Conservation (phyloP, 2,797 vertebrate species). For the Sorex maritimensis region DNA sequence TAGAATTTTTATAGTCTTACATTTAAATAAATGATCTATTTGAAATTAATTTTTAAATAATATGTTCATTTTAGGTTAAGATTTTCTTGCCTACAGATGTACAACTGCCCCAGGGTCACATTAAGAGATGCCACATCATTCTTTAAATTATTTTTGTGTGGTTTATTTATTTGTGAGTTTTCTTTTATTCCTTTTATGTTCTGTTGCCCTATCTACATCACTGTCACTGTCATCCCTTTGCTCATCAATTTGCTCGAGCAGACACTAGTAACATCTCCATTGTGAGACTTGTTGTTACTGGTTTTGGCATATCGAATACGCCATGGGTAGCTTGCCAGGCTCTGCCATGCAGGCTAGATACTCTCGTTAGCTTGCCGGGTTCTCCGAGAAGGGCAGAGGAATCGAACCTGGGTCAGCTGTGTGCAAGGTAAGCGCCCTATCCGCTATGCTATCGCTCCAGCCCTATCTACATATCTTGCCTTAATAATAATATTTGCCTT, state of each 20-base stretch:
- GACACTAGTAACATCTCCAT: too few species aligned
- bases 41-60: background rate
- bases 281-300: too few species aligned
- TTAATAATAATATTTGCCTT: background rate
- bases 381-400: too few species aligned
- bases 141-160: background rate
- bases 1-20: constrained; percentile 3
- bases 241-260: too few species aligned
- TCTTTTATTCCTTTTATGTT: background rate
- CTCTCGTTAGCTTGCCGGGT: too few species aligned
- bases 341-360: too few species aligned
- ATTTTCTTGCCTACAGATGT: background rate
- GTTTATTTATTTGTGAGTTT: background rate
- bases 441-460: too few species aligned
- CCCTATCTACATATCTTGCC: background rate
- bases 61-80: background rate
- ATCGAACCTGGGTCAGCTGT: too few species aligned
- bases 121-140: background rate
- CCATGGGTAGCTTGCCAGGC: too few species aligned
- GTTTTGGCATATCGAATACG: too few species aligned
- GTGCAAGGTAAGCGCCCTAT: too few species aligned
- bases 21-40: background rate
- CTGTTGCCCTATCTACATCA: background rate
- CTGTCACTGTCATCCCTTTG: too few species aligned
- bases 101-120: background rate